phyloP scores from a whole-genome alignment of 2,888 invertebrate species.

The Phaedon cochleariae region DNA sequence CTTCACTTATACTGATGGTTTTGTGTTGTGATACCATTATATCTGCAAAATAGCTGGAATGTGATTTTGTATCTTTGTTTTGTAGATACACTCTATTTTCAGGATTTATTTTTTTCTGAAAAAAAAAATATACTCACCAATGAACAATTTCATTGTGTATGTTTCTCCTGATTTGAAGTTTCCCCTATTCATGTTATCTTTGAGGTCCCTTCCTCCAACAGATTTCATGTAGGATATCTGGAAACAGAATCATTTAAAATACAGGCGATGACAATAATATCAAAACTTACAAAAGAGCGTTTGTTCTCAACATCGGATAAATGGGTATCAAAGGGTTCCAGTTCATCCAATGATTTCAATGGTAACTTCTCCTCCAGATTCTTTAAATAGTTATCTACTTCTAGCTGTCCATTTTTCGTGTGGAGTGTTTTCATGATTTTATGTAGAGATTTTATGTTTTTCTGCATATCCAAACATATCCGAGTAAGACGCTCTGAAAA shows the following conservation, averaged over 20 bases:
- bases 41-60: not conserved
- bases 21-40: not conserved
- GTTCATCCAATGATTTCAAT: constrained; percentile 1
- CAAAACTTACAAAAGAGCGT: constrained; percentile 10
- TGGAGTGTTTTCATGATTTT: constrained; percentile 5
- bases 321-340: not conserved
- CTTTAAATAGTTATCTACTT: constrained; percentile 5
- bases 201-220: constrained; percentile 14
- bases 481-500: not conserved
- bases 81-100: not conserved
- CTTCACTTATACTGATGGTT: constrained; percentile 8
- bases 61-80: not conserved
- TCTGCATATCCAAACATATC: constrained; percentile 2
- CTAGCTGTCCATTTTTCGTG: not conserved
- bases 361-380: constrained; percentile 4
- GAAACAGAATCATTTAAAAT: constrained; percentile 1
- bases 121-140: constrained; percentile 13
- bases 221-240: constrained; percentile 20
- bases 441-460: not conserved
- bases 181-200: constrained; percentile 14
- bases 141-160: constrained; percentile 13
- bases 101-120: not conserved
- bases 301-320: constrained; percentile 1
- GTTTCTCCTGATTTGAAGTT: constrained; percentile 14
- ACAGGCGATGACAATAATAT: not conserved